Conservation (phyloP, 2,888 invertebrate genomes). For the Steinernema carpocapsae region DNA sequence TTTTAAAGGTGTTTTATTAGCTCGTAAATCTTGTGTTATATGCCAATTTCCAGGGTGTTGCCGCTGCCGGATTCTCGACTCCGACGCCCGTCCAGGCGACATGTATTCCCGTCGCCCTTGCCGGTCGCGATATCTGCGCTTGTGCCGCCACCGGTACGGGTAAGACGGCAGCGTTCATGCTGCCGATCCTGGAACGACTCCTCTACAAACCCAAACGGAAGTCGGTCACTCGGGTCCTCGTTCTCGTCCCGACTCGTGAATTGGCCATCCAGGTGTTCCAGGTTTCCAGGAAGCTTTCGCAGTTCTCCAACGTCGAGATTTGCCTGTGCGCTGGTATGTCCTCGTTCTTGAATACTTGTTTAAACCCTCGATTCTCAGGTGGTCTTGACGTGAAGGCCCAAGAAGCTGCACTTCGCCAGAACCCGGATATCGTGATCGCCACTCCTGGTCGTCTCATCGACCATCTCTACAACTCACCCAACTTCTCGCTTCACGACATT, state of each 20-base stretch:
- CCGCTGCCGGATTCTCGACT: conserved; percentile 84
- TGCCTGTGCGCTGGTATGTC: conserved; percentile 65
- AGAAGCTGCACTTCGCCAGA: conserved; percentile 76
- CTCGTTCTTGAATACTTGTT: conserved; percentile 34
- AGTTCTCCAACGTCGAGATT: conserved; percentile 77
- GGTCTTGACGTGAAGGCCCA: conserved; percentile 73
- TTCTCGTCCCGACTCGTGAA: conserved; percentile 94
- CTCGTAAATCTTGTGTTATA: background rate
- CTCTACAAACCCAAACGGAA: conserved; percentile 80
- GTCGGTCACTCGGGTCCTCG: conserved; percentile 81
- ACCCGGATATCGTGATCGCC: conserved; percentile 95
- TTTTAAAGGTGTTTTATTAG: conserved; percentile 77
- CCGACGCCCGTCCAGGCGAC: conserved; percentile 96
- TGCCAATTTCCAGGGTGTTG: conserved; percentile 76
- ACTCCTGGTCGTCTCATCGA: conserved; percentile 97
- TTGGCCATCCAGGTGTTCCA: conserved; percentile 96
- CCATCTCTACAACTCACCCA: conserved; percentile 91
- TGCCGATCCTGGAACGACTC: conserved; percentile 91
- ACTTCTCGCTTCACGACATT: conserved; percentile 84
- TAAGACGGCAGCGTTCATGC: conserved; percentile 98
- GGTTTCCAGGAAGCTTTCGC: conserved; percentile 86
- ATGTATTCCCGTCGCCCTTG: conserved; percentile 88
- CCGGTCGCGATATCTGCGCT: conserved; percentile 90
- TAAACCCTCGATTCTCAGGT: conserved; percentile 65
- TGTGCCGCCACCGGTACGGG: conserved; percentile 92